These are phyloP conservation scores for Myopa tessellatipennis DNA, from an alignment of 2,888 invertebrate species.

Conservation along the genomic window DNA sequence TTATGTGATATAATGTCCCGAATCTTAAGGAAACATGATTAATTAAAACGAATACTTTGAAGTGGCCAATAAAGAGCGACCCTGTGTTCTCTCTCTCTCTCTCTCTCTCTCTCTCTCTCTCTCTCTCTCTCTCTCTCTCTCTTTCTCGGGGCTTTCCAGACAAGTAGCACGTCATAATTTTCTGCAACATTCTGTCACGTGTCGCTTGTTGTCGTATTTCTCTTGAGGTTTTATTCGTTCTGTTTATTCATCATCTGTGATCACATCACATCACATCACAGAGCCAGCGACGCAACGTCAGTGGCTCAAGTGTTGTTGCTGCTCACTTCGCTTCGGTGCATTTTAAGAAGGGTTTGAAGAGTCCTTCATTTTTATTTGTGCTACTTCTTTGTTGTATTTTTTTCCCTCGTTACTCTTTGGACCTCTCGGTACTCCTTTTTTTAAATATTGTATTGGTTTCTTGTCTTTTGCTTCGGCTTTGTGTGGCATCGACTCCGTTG, in stretches of 20 bases:
- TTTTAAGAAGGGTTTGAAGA: neutral
- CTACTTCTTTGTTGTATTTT: neutral
- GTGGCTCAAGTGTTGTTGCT: slow-evolving; percentile 54
- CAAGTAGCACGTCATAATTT: neutral
- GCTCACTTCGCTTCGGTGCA: slow-evolving; percentile 44
- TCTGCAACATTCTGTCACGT: slow-evolving; percentile 33
- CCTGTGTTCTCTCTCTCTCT: neutral
- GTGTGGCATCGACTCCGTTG: neutral
- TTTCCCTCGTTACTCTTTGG: neutral
- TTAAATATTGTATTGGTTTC: neutral
- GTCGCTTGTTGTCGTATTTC: slow-evolving; percentile 33
- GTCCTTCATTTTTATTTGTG: neutral
- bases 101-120: too few species aligned
- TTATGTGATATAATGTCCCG: too few species aligned
- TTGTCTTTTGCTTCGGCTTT: neutral
- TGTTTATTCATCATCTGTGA: slow-evolving; percentile 16
- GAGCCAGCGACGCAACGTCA: slow-evolving; percentile 14
- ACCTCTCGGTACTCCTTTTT: neutral
- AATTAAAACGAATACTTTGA: neutral
- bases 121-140: too few species aligned
- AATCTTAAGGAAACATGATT: neutral
- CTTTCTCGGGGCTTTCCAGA: neutral
- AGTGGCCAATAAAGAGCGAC: neutral
- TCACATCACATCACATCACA: slow-evolving; percentile 46
- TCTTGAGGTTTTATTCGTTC: neutral